Evolutionary conservation across 2,888 invertebrate species (phyloP).

Genomic region (Lasioglossum calceatum): DNA sequence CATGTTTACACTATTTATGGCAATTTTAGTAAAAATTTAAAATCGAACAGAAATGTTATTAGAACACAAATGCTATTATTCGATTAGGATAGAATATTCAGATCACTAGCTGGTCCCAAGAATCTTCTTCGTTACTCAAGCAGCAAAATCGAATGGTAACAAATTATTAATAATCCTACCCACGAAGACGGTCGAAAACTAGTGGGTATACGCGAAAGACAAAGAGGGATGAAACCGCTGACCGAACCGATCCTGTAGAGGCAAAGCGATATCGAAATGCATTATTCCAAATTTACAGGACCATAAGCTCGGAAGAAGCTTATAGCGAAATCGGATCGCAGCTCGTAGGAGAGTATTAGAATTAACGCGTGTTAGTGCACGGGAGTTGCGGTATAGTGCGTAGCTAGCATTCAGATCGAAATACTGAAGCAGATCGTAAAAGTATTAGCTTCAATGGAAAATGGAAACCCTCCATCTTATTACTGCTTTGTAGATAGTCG

Average conservation of each 20-base stretch:
- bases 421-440: not conserved
- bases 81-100: no score
- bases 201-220: not conserved
- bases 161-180: not conserved
- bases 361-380: conserved; percentile 26
- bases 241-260: conserved; percentile 3
- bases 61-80: no score
- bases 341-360: conserved; percentile 27
- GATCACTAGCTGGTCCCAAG: not conserved
- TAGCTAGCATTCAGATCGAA: not conserved
- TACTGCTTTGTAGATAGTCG: not conserved
- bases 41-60: no score
- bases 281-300: conserved; percentile 43
- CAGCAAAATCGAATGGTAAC: not conserved
- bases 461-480: not conserved
- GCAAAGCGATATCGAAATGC: conserved; percentile 57
- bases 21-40: no score
- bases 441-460: not conserved
- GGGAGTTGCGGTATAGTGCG: not conserved
- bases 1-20: no score
- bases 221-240: not conserved
- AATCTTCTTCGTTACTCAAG: not conserved
- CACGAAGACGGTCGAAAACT: not conserved
- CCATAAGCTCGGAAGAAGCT: conserved; percentile 67
- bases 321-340: conserved; percentile 62